These are phyloP conservation scores for Trididemnum clinides DNA, from an alignment of 23 tunicate species.

Conservation along the genomic window DNA sequence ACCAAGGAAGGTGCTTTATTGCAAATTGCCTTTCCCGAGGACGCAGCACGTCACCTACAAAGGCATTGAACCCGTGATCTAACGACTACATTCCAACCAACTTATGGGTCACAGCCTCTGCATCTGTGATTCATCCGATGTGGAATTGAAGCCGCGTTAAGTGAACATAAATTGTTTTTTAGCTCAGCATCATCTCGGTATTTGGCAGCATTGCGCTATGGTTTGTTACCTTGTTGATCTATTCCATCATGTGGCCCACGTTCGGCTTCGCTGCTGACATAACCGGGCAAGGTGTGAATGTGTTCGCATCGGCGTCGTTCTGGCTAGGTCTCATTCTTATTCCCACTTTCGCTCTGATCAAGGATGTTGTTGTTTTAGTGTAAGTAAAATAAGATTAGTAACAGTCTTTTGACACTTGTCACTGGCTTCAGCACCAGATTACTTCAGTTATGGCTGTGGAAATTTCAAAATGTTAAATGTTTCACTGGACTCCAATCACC, in stretches of 20 bases:
- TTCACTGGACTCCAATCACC: no score
- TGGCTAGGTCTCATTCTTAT: conserved; percentile 79
- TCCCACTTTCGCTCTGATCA: conserved; percentile 58
- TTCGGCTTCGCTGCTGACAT: conserved; percentile 75
- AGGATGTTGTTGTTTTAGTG: conserved; percentile 87
- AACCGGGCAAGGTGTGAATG: conserved; percentile 73
- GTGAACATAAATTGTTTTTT: conserved; percentile 7
- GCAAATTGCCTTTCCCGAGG: no score
- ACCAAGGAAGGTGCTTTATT: no score
- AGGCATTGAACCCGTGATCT: no score
- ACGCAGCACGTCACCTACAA: no score
- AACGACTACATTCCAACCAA: no score
- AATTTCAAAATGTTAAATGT: no score
- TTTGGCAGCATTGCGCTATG: conserved; percentile 83
- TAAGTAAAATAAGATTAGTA: no score
- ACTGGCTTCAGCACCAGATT: no score
- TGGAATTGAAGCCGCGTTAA: neutral
- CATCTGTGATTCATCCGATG: neutral
- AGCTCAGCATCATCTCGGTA: conserved; percentile 81
- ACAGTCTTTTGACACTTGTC: no score
- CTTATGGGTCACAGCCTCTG: no score
- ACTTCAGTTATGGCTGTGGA: no score
- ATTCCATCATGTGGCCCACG: conserved; percentile 72
- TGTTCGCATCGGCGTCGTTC: conserved; percentile 52
- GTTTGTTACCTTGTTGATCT: conserved; percentile 65